Evolutionary conservation across 2,113 vertebrate genomes (phyloP).

Genomic region (Petroica traversi): DNA sequence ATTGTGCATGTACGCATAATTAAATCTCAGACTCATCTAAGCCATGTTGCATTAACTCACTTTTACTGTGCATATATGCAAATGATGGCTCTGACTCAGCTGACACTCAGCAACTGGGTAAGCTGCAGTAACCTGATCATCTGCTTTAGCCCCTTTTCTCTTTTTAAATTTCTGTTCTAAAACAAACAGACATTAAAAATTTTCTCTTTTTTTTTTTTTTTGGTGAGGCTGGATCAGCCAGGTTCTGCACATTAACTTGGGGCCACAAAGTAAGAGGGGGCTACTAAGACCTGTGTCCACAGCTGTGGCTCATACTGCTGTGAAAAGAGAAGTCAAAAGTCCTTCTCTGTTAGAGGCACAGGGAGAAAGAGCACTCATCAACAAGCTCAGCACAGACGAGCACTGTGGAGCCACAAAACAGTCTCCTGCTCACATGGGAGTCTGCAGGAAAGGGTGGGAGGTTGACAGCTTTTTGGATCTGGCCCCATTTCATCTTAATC

Average conservation of each 20-base stretch:
- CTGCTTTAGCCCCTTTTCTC: neutral
- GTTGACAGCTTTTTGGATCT: slow-evolving; percentile 59
- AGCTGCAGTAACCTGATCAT: neutral
- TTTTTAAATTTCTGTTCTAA: neutral
- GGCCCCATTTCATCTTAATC: slow-evolving; percentile 57
- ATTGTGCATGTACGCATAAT: neutral
- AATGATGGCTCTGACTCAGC: neutral
- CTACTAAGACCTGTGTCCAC: neutral
- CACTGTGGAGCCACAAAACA: slow-evolving; percentile 25
- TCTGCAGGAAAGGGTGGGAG: slow-evolving; percentile 63
- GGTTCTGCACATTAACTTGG: neutral
- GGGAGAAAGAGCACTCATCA: neutral
- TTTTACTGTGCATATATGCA: neutral
- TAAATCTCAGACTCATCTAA: neutral
- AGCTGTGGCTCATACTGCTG: neutral
- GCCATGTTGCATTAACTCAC: neutral
- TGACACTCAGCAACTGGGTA: neutral
- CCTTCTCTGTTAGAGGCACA: neutral
- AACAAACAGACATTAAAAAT: neutral
- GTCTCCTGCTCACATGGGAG: slow-evolving; percentile 53
- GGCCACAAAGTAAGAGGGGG: neutral
- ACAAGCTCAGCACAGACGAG: neutral
- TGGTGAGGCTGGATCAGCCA: neutral
- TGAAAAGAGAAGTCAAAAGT: neutral
- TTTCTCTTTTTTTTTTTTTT: neutral